Conservation (phyloP, 2,797 vertebrate genomes). For the Rhabdomys pumilio region DNA sequence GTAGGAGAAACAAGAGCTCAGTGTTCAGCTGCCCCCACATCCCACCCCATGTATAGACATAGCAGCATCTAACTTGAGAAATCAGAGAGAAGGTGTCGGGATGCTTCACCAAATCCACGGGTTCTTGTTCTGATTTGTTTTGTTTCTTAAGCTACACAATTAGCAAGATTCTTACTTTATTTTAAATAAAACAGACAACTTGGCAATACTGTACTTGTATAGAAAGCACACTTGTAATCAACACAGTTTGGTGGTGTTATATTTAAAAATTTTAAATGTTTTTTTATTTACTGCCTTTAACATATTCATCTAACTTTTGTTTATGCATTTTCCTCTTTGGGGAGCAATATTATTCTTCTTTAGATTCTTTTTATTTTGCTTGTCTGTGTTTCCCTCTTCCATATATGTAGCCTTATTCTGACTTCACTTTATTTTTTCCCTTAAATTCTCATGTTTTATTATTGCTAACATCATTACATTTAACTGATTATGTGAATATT, state of each 20-base stretch:
- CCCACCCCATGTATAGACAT: neutral
- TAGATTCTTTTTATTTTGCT: neutral
- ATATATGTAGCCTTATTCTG: neutral
- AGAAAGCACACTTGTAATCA: neutral
- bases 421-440: neutral
- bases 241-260: too few relatives aligned
- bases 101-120: too few relatives aligned
- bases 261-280: neutral
- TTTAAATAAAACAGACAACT: neutral
- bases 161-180: neutral
- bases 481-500: neutral
- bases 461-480: neutral
- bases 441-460: neutral
- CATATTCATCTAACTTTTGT: neutral
- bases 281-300: neutral
- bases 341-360: neutral
- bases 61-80: neutral
- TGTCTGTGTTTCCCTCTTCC: neutral
- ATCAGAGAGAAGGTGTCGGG: neutral
- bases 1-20: neutral
- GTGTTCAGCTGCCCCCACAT: neutral
- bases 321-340: neutral
- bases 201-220: neutral
- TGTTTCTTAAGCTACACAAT: neutral
- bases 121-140: neutral